phyloP scores from a whole-genome alignment of 2,888 invertebrate genomes.

The Drosophila recens region DNA sequence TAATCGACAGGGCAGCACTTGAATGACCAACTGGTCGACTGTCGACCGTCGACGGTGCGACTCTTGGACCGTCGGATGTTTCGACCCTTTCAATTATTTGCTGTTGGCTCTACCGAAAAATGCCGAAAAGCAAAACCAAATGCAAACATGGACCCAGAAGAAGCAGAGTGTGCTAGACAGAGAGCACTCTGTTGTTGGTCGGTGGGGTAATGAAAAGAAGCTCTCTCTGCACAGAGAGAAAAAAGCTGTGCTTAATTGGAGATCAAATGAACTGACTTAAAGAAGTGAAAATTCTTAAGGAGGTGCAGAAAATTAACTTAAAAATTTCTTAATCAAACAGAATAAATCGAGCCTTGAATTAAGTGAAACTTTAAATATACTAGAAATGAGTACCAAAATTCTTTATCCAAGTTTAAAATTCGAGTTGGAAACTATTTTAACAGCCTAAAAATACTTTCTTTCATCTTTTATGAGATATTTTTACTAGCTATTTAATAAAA shows the following conservation, averaged over 20 bases:
- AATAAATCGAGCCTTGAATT: too few species aligned
- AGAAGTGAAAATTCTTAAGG: too few species aligned
- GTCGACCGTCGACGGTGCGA: constrained; percentile 26
- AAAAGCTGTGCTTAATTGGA: neutral
- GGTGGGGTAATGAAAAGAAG: constrained; percentile 48
- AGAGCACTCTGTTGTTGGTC: constrained; percentile 17
- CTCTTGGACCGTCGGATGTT: constrained; percentile 7
- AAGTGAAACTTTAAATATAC: neutral
- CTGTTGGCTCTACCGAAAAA: constrained; percentile 63
- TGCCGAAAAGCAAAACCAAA: constrained; percentile 79
- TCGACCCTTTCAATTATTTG: constrained; percentile 79
- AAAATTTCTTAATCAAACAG: too few species aligned
- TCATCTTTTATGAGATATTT: too few species aligned
- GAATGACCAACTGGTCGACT: constrained; percentile 74
- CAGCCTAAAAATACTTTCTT: too few species aligned
- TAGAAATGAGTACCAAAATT: neutral
- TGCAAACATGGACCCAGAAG: constrained; percentile 69
- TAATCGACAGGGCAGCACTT: constrained; percentile 80
- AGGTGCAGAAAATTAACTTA: too few species aligned
- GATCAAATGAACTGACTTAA: neutral
- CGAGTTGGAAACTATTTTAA: too few species aligned
- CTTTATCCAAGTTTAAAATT: neutral
- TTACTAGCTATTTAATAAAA: neutral
- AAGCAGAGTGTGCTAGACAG: constrained; percentile 41
- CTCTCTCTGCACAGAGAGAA: constrained; percentile 1